Base-by-base conservation (phyloP, 2,113 vertebrate species). In the Pipa parva region DNA sequence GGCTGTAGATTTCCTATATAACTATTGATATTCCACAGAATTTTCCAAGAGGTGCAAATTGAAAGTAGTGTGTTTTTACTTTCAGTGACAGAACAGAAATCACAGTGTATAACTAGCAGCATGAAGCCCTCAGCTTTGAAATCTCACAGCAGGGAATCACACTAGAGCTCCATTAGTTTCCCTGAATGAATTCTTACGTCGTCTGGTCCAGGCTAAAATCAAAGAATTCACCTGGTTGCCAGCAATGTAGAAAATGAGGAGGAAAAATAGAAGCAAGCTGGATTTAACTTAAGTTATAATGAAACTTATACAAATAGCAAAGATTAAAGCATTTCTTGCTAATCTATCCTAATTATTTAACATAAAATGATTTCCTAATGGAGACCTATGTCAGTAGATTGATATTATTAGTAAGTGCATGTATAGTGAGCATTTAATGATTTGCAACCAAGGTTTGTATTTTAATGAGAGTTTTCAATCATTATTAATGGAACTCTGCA, bases 21-120 rank as follows among this genome's bases (percentile, higher is more conserved):
- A 75, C 77, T 75, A 82, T 75, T 85, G 85, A 87, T 80, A 82
- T 77, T 85, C 85, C 79, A 81, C 81, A 83, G 82, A 83, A 87
- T 90, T 88, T 86, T 86, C 83, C 80, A 77, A 78, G 80, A 90
- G 84, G 87, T 89, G 84, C 79, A 89, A 90, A 88, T 88, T 86
- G 81, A 80, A 83, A 78, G 81, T 84, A 77, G 75, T 76, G 66
- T 83, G 74, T 78, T 78, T 73, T 78, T 71, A 79, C 78, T 81
- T 73, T 79, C 72, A 73, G 68, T 77, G 82, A 74, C 82, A 77
- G 83, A 79, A 78, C 78, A 88, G 82, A 81, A 87, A 84, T 84
- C 75, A 69, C 85, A 88, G 82, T 81, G 79, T 85, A 83, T 84
- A 76, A 75, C 72, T 81, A 85, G 77, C 84, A 86, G 85, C 83